These are phyloP conservation scores for Volucella inanis DNA, from an alignment of 2,888 invertebrate genomes.

Conservation along the genomic window DNA sequence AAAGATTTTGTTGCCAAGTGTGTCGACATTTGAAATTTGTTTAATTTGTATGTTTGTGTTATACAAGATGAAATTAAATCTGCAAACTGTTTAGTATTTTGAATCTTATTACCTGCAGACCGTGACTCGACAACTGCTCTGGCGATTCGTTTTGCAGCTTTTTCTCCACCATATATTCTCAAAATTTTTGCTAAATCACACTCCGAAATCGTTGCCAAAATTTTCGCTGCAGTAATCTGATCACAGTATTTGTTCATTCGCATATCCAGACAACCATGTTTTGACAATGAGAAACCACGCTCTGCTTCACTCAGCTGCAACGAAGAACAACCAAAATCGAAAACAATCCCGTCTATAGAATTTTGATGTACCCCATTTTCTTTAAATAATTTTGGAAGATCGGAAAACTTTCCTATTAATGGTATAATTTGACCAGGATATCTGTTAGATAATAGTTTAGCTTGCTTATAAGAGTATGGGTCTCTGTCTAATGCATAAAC, in stretches of 20 bases:
- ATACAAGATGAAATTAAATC: constrained; percentile 88
- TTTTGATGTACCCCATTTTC: constrained; percentile 85
- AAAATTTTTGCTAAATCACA: constrained; percentile 91
- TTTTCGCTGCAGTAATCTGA: constrained; percentile 93
- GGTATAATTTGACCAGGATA: constrained; percentile 90
- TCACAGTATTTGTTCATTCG: constrained; percentile 91
- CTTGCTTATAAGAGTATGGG: constrained; percentile 89
- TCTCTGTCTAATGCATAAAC: constrained; percentile 95
- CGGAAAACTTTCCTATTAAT: constrained; percentile 94
- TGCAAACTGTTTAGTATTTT: constrained; percentile 92
- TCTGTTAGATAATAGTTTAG: constrained; percentile 86
- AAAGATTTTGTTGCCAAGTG: constrained; percentile 96
- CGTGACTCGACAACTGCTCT: constrained; percentile 92
- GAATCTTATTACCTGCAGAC: constrained; percentile 88
- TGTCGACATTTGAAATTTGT: constrained; percentile 89
- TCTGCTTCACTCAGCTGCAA: constrained; percentile 94
- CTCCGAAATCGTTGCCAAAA: constrained; percentile 91
- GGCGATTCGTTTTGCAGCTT: constrained; percentile 92
- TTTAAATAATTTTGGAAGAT: constrained; percentile 88
- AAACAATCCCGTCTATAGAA: constrained; percentile 92
- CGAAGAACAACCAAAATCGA: constrained; percentile 97
- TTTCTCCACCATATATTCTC: constrained; percentile 96
- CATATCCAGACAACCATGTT: constrained; percentile 96
- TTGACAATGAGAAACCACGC: constrained; percentile 93
- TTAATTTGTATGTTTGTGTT: constrained; percentile 85